Conservation (phyloP, 2,797 vertebrate species). For the Rhodeus uyekii region DNA sequence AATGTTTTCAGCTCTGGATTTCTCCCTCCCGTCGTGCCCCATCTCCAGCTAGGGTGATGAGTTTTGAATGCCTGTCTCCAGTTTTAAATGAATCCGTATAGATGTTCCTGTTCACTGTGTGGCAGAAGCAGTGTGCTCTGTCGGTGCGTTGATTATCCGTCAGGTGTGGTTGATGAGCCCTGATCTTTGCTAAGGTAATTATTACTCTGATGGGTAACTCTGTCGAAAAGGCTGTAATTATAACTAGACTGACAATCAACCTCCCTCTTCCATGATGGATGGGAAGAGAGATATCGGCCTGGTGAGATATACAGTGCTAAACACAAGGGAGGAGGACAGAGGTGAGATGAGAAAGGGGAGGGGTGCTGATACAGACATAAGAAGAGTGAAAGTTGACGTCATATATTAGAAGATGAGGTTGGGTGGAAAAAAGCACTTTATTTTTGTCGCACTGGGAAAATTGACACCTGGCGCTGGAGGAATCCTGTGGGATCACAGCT, state of each 20-base stretch:
- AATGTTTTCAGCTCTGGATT: not conserved
- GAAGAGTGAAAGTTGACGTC: constrained; percentile 17
- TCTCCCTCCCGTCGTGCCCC: not conserved
- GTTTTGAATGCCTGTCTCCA: constrained; percentile 21
- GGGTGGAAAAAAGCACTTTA: constrained; percentile 26
- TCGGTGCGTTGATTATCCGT: constrained; percentile 47
- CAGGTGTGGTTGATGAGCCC: constrained; percentile 55
- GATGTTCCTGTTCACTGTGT: constrained; percentile 25
- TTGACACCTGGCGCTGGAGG: not conserved
- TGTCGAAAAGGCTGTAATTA: constrained; percentile 56
- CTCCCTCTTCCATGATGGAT: constrained; percentile 46
- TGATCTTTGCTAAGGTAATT: constrained; percentile 62
- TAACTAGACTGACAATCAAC: constrained; percentile 59
- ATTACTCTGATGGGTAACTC: constrained; percentile 48
- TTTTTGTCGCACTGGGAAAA: constrained; percentile 32
- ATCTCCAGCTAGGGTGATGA: constrained; percentile 13
- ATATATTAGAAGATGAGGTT: not conserved
- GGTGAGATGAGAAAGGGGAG: not conserved
- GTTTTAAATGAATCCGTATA: constrained; percentile 3
- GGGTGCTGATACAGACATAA: constrained; percentile 23
- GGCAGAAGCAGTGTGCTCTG: constrained; percentile 30
- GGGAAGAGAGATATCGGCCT: constrained; percentile 22
- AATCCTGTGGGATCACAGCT: constrained; percentile 37
- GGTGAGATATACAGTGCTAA: constrained; percentile 5
- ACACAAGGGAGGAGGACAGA: not conserved